Percentiles rank a stretch among this genome's conserved stretches.
Evolutionary conservation across 2,797 vertebrate genomes (phyloP).

Genomic region (Serranus cabrilla): DNA sequence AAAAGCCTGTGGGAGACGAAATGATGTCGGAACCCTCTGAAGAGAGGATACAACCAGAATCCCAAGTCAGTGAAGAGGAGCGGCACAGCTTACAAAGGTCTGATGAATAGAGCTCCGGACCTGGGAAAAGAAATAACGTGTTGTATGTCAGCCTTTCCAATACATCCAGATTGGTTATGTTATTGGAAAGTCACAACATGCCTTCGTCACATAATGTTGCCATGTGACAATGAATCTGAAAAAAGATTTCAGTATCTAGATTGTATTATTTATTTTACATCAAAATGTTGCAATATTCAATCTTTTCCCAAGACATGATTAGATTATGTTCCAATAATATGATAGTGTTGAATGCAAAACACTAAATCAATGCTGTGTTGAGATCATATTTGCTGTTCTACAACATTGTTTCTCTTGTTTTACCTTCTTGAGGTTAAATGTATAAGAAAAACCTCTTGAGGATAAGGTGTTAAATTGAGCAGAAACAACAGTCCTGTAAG

Average conservation of each 20-base stretch:
- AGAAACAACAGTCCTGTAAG: neutral
- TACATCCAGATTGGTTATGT: neutral
- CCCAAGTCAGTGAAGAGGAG: neutral
- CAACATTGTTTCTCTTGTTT: neutral
- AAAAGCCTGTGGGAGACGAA: neutral
- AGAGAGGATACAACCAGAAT: neutral
- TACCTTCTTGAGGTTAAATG: neutral
- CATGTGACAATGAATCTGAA: neutral
- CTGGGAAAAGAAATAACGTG: neutral
- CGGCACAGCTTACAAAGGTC: neutral
- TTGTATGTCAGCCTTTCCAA: neutral
- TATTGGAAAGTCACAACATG: conserved; percentile 16
- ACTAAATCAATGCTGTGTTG: neutral
- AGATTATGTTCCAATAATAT: neutral
- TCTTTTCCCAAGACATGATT: neutral
- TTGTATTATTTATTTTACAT: conserved; percentile 22
- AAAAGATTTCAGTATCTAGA: neutral
- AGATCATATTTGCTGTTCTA: neutral
- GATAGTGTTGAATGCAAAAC: neutral
- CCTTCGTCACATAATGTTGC: neutral
- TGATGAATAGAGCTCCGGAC: neutral
- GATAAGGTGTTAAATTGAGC: neutral
- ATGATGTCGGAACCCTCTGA: neutral
- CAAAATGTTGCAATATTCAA: neutral
- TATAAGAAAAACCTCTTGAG: neutral